Conservation (phyloP, 2,797 vertebrate genomes). For the Alfaro cultratus region DNA sequence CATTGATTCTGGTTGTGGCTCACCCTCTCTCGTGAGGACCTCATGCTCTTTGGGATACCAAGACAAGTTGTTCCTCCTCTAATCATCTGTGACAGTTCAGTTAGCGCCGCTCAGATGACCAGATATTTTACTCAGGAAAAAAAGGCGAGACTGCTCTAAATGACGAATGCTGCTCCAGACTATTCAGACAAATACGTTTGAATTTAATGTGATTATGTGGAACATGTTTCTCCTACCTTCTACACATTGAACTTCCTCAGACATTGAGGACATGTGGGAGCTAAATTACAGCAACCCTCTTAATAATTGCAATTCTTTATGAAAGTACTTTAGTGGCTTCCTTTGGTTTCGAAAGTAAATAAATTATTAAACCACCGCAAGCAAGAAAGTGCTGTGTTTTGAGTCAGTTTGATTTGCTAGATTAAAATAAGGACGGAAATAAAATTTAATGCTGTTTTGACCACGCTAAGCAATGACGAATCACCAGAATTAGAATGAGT, state of each 20-base stretch:
- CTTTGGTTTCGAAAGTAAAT: background rate
- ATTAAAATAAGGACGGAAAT: conserved; percentile 1
- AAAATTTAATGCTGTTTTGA: background rate
- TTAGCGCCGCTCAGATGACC: conserved; percentile 81
- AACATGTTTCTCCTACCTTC: conserved; percentile 44
- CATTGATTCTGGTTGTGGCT: conserved; percentile 79
- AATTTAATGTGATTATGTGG: conserved; percentile 59
- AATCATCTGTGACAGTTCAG: conserved; percentile 81
- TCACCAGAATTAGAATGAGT: conserved; percentile 4
- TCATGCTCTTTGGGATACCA: conserved; percentile 79
- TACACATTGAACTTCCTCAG: conserved; percentile 22
- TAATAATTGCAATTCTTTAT: background rate
- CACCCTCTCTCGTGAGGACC: conserved; percentile 77
- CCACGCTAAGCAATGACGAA: background rate
- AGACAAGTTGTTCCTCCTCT: conserved; percentile 77
- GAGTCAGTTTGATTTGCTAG: background rate
- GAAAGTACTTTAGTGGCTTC: background rate
- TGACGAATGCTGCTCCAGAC: conserved; percentile 39
- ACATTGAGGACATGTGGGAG: conserved; percentile 5
- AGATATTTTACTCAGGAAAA: conserved; percentile 72
- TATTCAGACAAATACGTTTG: conserved; percentile 46
- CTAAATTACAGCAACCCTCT: background rate
- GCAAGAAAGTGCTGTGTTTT: background rate
- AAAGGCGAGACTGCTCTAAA: conserved; percentile 53
- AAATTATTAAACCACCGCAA: background rate